These are phyloP conservation scores for Riptortus pedestris DNA, from an alignment of 1,140 invertebrate genomes.

Conservation along the genomic window DNA sequence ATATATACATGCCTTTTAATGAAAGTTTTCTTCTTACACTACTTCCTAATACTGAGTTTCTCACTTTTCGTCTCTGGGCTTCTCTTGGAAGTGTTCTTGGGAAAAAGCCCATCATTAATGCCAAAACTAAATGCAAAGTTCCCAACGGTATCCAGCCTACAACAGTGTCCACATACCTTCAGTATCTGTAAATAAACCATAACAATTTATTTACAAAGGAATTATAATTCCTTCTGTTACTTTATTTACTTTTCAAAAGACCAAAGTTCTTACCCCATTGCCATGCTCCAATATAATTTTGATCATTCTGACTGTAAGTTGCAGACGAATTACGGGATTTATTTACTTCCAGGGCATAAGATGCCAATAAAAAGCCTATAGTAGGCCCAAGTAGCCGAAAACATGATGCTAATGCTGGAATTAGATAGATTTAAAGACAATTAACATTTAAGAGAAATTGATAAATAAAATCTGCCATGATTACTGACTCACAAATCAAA, in stretches of 20 bases:
- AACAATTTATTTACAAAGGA: not conserved
- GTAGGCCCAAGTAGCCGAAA: slow-evolving; percentile 36
- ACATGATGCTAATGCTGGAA: slow-evolving; percentile 33
- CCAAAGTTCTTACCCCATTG: slow-evolving; percentile 36
- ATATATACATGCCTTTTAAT: not conserved
- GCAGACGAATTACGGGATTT: slow-evolving; percentile 25
- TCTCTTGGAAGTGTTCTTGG: slow-evolving; percentile 30
- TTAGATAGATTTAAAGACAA: slow-evolving; percentile 13
- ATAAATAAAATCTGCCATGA: too few species aligned
- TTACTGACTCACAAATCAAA: slow-evolving; percentile 28
- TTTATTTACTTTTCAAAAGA: not conserved
- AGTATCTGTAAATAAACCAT: slow-evolving; percentile 16
- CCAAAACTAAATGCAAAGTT: slow-evolving; percentile 24
- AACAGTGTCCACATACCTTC: slow-evolving; percentile 7
- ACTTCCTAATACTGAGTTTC: not conserved
- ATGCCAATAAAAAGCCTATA: slow-evolving; percentile 33
- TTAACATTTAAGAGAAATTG: too few species aligned
- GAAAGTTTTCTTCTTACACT: not conserved
- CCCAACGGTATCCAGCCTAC: slow-evolving; percentile 33
- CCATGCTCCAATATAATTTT: slow-evolving; percentile 39
- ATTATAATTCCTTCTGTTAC: not conserved
- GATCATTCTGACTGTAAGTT: slow-evolving; percentile 33
- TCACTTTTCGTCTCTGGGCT: slow-evolving; percentile 18
- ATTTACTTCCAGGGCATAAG: slow-evolving; percentile 29
- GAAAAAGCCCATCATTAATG: slow-evolving; percentile 28